A percentile compares a stretch with the other conserved stretches of the same genome.
These are phyloP conservation scores for Itoplectis maculator DNA, from an alignment of 2,888 invertebrate species.

Conservation along the genomic window DNA sequence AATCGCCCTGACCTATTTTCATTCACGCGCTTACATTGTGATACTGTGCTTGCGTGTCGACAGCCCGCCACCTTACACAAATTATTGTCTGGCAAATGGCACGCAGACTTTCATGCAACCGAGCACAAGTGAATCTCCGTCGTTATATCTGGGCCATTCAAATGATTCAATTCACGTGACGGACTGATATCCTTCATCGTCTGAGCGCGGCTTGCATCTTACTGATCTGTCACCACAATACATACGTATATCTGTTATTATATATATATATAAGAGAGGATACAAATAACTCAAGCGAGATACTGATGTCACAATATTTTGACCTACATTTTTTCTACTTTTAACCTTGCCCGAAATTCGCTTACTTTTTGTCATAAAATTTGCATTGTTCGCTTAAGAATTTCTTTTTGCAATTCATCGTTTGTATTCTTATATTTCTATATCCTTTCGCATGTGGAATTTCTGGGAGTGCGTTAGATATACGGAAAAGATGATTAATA, in stretches of 20 bases:
- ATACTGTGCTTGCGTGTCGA: neutral
- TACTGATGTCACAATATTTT: too few species aligned
- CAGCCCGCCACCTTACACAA: conserved; percentile 8
- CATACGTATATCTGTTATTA: conserved; percentile 7
- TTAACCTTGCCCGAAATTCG: too few species aligned
- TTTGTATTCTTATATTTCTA: too few species aligned
- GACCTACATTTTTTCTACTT: too few species aligned
- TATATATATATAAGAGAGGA: neutral
- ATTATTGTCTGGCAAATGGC: conserved; percentile 24
- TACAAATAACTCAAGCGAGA: neutral
- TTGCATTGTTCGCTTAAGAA: too few species aligned
- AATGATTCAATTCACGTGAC: conserved; percentile 49
- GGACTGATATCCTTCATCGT: conserved; percentile 23
- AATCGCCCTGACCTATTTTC: conserved; percentile 13
- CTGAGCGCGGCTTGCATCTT: conserved; percentile 21
- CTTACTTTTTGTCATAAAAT: too few species aligned
- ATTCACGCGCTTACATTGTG: conserved; percentile 3
- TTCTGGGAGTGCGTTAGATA: too few species aligned
- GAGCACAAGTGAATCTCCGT: conserved; percentile 26
- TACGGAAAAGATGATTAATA: too few species aligned
- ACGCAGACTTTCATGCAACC: neutral
- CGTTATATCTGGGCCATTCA: conserved; percentile 30
- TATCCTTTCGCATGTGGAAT: too few species aligned
- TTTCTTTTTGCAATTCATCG: too few species aligned
- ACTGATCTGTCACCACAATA: conserved; percentile 20